Conservation (phyloP, 2,888 invertebrate genomes). For the Thysanoteuthis rhombus region DNA sequence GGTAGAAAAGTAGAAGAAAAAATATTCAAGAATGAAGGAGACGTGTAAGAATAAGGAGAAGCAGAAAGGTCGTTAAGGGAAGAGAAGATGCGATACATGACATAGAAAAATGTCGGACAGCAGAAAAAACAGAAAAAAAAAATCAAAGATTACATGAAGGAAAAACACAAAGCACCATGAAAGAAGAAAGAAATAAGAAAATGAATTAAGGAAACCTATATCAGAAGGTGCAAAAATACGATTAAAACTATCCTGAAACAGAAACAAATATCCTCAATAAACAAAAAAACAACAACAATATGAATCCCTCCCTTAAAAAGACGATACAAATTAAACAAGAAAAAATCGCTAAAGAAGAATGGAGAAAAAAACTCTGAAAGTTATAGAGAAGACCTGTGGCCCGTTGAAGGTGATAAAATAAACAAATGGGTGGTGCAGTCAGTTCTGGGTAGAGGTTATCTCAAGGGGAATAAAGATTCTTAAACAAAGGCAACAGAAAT, state of each 20-base stretch:
- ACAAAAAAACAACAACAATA: background rate
- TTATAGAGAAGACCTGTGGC: constrained; percentile 12
- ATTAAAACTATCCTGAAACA: background rate
- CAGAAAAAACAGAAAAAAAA: too few relatives aligned
- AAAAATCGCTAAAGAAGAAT: background rate
- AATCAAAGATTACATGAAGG: too few relatives aligned
- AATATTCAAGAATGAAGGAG: background rate
- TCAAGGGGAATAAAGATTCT: background rate
- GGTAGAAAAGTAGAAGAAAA: background rate
- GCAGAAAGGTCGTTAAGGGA: too few relatives aligned
- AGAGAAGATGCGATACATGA: too few relatives aligned
- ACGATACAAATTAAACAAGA: background rate
- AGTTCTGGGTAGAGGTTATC: background rate
- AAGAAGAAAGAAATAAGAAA: background rate
- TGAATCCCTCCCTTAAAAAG: background rate
- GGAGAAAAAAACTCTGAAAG: background rate
- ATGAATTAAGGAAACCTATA: background rate
- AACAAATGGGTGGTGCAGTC: background rate
- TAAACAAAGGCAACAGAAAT: background rate
- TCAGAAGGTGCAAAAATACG: background rate
- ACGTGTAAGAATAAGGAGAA: background rate
- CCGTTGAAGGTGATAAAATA: background rate
- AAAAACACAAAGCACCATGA: too few relatives aligned
- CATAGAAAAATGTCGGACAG: too few relatives aligned
- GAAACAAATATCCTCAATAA: background rate